These are phyloP conservation scores for Zelleria hepariella DNA, from an alignment of 2,888 invertebrate genomes.

Conservation along the genomic window DNA sequence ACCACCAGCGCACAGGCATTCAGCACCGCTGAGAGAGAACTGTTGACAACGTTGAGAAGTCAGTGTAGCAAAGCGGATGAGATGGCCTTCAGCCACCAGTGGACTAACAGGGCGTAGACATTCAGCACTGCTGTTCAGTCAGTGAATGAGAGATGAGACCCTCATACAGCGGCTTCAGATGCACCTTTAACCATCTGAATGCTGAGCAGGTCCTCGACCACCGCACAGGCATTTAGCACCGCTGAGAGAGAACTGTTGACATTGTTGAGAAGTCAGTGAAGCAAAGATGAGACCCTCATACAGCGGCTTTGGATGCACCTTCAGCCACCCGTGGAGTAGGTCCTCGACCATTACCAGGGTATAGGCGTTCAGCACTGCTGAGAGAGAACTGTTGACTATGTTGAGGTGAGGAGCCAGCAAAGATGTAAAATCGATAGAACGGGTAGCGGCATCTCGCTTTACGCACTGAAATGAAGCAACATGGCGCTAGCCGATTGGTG, in stretches of 20 bases:
- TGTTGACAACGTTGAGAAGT: conserved; percentile 55
- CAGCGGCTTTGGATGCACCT: conserved; percentile 73
- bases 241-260: conserved; percentile 85
- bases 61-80: no score
- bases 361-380: conserved; percentile 90
- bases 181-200: conserved; percentile 76
- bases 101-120: no score
- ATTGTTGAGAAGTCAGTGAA: no score
- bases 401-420: no score
- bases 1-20: conserved; percentile 90
- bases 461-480: no score
- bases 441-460: no score
- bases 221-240: conserved; percentile 88
- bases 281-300: conserved; percentile 73
- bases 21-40: conserved; percentile 89
- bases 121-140: no score
- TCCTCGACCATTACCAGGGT: conserved; percentile 89
- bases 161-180: conserved; percentile 73
- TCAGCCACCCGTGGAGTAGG: conserved; percentile 80
- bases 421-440: no score
- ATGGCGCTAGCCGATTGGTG: no score
- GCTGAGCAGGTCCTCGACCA: conserved; percentile 85
- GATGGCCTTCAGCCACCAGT: no score
- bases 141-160: conserved; percentile 77
- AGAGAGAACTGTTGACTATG: conserved; percentile 90